Percentiles rank a stretch among this genome's conserved stretches.
These are phyloP conservation scores for Australoheros facetus DNA, from an alignment of 2,797 vertebrate species.

Conservation along the genomic window DNA sequence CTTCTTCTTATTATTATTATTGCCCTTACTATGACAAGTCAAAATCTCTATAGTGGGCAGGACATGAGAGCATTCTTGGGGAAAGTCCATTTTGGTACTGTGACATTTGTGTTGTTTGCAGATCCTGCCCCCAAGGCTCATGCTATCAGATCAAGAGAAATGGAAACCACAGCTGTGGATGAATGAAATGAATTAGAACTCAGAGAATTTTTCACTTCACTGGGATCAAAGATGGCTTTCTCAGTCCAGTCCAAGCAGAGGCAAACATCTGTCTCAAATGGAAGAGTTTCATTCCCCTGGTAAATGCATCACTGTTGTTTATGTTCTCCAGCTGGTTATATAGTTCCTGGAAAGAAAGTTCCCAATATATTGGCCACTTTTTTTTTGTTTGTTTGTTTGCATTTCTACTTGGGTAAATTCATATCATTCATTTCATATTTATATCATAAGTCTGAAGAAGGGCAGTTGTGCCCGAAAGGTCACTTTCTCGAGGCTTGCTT, in stretches of 20 bases:
- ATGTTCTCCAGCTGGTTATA: background rate
- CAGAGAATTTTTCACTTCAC: background rate
- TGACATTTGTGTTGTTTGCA: constrained; percentile 5
- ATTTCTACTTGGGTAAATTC: background rate
- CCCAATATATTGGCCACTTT: background rate
- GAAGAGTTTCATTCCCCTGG: background rate
- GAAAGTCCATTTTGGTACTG: background rate
- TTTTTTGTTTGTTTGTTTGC: background rate
- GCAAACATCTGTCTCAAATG: background rate
- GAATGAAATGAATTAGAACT: background rate
- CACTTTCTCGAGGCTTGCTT: no score
- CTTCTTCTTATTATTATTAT: background rate
- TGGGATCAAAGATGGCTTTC: background rate
- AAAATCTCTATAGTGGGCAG: background rate
- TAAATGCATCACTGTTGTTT: background rate
- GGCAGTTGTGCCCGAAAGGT: no score
- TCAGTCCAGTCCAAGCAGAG: background rate
- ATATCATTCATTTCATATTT: background rate
- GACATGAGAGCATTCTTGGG: background rate
- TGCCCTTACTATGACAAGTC: background rate
- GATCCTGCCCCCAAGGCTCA: background rate
- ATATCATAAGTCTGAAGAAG: no score
- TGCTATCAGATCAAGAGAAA: background rate
- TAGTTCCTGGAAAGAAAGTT: background rate
- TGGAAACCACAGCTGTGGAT: background rate